These are phyloP conservation scores for Drosophila maculinotata DNA, from an alignment of 2,888 invertebrate genomes.

Conservation along the genomic window DNA sequence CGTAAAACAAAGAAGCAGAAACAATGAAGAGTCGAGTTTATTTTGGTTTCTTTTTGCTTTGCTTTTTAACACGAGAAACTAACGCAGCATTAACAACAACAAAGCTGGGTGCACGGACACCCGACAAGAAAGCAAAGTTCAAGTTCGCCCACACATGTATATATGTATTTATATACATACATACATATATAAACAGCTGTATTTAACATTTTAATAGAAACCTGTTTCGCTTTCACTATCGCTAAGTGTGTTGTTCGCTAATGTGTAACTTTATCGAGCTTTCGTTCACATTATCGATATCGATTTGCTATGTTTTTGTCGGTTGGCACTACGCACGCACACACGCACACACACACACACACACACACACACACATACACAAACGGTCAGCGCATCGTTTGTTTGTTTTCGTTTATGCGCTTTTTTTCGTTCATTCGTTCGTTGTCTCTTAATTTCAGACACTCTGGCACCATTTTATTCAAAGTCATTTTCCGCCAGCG, in stretches of 20 bases:
- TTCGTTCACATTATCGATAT: conserved; percentile 33
- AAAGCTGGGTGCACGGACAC: conserved; percentile 20
- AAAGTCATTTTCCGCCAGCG: conserved; percentile 68
- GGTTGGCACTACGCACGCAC: conserved; percentile 28
- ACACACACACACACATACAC: conserved; percentile 8
- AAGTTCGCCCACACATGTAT: conserved; percentile 61
- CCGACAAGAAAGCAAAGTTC: conserved; percentile 55
- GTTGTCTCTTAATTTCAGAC: conserved; percentile 69
- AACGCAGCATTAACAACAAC: conserved; percentile 34
- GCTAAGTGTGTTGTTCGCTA: conserved; percentile 9
- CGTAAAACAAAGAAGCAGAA: conserved; percentile 47
- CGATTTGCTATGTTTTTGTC: conserved; percentile 48
- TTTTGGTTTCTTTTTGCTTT: conserved; percentile 30
- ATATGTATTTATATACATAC: not conserved
- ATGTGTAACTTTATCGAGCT: conserved; percentile 19
- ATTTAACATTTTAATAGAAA: conserved; percentile 20
- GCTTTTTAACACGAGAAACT: conserved; percentile 39
- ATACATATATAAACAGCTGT: conserved; percentile 11
- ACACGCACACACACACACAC: not conserved
- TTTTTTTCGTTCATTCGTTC: conserved; percentile 41
- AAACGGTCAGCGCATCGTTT: conserved; percentile 54
- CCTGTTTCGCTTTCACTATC: conserved; percentile 51
- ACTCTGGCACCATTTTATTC: conserved; percentile 74
- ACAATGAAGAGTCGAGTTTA: conserved; percentile 37
- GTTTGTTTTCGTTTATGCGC: conserved; percentile 62